Conservation (phyloP, 2,797 vertebrate species). For the Bradypodion ventrale region DNA sequence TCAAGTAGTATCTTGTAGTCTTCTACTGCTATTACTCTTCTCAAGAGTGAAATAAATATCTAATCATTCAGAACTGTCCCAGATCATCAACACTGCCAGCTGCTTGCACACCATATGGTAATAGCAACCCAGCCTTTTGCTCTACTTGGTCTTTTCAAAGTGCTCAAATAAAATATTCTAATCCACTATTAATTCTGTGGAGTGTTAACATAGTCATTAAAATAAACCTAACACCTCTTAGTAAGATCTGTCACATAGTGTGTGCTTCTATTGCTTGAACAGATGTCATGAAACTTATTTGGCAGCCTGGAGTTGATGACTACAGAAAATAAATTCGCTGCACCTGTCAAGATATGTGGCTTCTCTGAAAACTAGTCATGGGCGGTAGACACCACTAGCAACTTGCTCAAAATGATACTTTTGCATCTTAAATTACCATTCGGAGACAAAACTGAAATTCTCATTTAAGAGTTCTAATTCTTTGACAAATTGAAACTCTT, state of each 20-base stretch:
- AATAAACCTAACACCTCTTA: neutral
- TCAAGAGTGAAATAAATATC: neutral
- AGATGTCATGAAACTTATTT: constrained; percentile 8
- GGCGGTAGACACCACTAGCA: neutral
- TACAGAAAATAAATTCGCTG: constrained; percentile 12
- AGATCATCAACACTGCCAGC: neutral
- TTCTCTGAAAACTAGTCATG: neutral
- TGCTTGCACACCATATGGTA: neutral
- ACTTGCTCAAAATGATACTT: constrained; percentile 19
- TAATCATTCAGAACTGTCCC: neutral
- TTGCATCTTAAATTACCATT: neutral
- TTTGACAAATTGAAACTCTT: neutral
- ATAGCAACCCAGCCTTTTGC: neutral
- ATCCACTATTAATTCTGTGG: neutral
- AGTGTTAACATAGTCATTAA: constrained; percentile 3
- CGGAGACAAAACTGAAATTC: constrained; percentile 11
- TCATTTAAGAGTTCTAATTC: neutral
- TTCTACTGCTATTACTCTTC: neutral
- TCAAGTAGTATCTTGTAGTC: neutral
- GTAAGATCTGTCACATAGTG: neutral
- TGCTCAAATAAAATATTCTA: constrained; percentile 5
- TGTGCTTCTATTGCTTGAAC: neutral
- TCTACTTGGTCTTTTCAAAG: constrained; percentile 1
- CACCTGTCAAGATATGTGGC: constrained; percentile 10
- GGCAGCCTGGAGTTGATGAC: constrained; percentile 4